These are phyloP conservation scores for Therioaphis trifolii DNA, from an alignment of 2,888 invertebrate genomes.

Conservation along the genomic window DNA sequence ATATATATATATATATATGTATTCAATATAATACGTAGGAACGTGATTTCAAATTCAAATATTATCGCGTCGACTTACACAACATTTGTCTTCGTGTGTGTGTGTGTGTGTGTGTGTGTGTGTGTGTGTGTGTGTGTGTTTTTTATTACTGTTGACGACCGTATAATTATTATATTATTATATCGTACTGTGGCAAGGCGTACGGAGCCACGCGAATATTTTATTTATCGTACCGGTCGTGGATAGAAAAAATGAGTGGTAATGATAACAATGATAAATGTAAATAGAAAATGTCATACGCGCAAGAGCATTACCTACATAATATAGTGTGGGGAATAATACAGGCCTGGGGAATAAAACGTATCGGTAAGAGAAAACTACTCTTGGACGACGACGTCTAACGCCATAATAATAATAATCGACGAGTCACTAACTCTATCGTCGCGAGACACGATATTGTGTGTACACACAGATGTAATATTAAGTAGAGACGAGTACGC, in stretches of 20 bases:
- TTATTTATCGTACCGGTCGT: too few relatives aligned
- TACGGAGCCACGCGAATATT: too few relatives aligned
- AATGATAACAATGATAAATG: too few relatives aligned
- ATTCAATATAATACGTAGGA: too few relatives aligned
- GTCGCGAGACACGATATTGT: not conserved
- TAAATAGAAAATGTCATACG: too few relatives aligned
- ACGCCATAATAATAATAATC: not conserved
- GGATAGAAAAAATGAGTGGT: too few relatives aligned
- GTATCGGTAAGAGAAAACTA: not conserved
- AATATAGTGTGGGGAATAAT: not conserved
- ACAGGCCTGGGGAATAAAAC: not conserved
- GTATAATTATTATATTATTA: too few relatives aligned
- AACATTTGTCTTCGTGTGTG: not conserved
- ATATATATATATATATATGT: not conserved
- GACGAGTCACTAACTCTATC: not conserved
- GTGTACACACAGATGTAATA: not conserved
- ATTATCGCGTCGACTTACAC: not conserved
- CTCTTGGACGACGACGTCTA: too few relatives aligned
- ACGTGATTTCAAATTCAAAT: slow-evolving; percentile 18
- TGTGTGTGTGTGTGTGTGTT: too few relatives aligned
- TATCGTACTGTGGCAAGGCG: too few relatives aligned
- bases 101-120: not conserved
- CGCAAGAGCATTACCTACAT: too few relatives aligned
- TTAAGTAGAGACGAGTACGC: not conserved
- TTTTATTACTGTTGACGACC: too few relatives aligned